Percentiles rank a stretch among this genome's conserved stretches.
Evolutionary conservation across 2,113 vertebrate species (phyloP).

Genomic region (Arenaria interpres): DNA sequence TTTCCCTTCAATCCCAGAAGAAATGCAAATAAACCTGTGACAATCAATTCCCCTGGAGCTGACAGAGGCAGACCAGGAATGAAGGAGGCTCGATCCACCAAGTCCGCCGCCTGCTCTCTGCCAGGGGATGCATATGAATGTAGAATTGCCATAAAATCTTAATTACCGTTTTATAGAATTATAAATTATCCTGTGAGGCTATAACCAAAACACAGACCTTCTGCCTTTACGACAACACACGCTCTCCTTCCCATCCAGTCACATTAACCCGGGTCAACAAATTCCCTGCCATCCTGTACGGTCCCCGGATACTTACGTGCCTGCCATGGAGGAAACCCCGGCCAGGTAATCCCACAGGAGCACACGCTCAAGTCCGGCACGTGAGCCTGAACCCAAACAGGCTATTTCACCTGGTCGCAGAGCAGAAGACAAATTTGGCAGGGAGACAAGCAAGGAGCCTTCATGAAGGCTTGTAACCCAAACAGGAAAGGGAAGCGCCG

Average conservation of each 20-base stretch:
- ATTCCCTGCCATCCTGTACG: background rate
- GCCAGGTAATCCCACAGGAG: background rate
- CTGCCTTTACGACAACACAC: background rate
- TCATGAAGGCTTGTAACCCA: conserved; percentile 23
- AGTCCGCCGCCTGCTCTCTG: background rate
- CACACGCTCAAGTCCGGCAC: background rate
- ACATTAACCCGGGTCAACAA: background rate
- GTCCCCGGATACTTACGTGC: conserved; percentile 56
- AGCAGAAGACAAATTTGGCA: conserved; percentile 34
- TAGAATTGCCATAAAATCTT: background rate
- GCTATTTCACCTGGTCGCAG: conserved; percentile 9
- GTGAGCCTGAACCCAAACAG: background rate
- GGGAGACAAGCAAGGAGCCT: conserved; percentile 4
- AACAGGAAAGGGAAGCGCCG: conserved; percentile 75
- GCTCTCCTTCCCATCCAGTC: background rate
- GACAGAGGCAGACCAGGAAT: background rate
- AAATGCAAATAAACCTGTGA: conserved; percentile 37
- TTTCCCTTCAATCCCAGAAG: background rate
- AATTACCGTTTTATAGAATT: background rate
- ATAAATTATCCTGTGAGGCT: background rate
- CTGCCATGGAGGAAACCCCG: conserved; percentile 46
- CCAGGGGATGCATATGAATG: background rate
- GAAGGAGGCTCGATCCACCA: background rate
- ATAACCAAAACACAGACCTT: background rate
- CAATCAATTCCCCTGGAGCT: background rate